Evolutionary conservation across 2,797 vertebrate species (phyloP).

Genomic region (Mormyrus hasselquistii): DNA sequence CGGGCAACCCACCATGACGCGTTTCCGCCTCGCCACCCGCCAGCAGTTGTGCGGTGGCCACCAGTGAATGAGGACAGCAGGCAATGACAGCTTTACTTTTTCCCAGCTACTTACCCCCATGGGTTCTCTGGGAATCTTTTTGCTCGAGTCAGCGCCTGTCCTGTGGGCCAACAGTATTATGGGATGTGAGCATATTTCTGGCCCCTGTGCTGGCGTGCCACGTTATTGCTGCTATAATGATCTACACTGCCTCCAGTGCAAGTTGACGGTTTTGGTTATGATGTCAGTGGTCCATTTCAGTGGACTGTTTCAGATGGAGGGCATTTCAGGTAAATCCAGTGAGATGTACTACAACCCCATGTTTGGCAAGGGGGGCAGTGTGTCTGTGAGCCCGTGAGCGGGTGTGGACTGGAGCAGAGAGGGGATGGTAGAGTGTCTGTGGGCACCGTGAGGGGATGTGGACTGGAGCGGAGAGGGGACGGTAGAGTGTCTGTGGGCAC

Average conservation of each 20-base stretch:
- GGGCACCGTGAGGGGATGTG: background rate
- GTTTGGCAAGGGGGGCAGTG: background rate
- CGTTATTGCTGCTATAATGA: constrained; percentile 36
- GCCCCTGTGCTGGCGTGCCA: constrained; percentile 28
- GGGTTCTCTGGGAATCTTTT: constrained; percentile 15
- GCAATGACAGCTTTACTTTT: constrained; percentile 1
- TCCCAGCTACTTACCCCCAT: background rate
- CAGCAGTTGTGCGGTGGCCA: background rate
- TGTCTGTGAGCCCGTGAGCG: background rate
- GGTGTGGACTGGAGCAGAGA: background rate
- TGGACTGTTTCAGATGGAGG: constrained; percentile 24
- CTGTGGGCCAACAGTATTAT: constrained; percentile 33
- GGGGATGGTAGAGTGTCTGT: background rate
- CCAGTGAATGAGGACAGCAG: background rate
- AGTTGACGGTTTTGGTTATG: constrained; percentile 38
- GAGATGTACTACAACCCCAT: background rate
- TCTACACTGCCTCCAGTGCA: constrained; percentile 33
- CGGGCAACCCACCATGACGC: background rate
- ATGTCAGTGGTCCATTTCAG: constrained; percentile 36
- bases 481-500: background rate
- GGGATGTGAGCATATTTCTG: constrained; percentile 36
- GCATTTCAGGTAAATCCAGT: constrained; percentile 37
- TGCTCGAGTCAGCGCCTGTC: constrained; percentile 28
- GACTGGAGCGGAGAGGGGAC: background rate
- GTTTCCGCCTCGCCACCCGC: background rate